Evolutionary conservation across 2,113 vertebrate species (phyloP).

Genomic region (Silurus meridionalis): DNA sequence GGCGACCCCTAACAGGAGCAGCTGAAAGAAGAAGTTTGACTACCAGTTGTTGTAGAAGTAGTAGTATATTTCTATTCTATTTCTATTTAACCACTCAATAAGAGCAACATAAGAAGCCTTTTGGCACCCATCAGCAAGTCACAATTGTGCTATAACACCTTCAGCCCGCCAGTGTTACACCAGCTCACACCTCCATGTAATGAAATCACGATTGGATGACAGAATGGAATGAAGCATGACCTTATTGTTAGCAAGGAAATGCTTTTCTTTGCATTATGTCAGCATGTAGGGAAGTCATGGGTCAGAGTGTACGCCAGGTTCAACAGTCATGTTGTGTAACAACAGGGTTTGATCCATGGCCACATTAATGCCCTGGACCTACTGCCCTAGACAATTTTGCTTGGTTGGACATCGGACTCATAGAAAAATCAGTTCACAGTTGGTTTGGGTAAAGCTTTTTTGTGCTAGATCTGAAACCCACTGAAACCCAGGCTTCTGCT

Average conservation of each 20-base stretch:
- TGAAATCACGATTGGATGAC: constrained; percentile 6
- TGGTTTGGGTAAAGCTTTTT: neutral
- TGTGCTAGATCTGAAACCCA: neutral
- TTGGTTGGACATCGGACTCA: no score
- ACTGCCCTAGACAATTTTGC: neutral
- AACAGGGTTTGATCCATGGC: neutral
- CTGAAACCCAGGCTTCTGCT: neutral
- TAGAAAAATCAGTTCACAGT: no score
- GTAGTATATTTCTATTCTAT: neutral
- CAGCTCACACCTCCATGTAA: neutral
- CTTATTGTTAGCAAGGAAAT: neutral
- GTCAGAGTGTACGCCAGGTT: neutral
- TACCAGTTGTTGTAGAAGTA: neutral
- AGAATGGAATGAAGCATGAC: neutral
- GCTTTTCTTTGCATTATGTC: constrained; percentile 12
- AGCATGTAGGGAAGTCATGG: neutral
- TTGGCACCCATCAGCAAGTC: neutral
- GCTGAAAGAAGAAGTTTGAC: neutral
- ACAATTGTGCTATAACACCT: constrained; percentile 1
- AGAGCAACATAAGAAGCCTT: neutral
- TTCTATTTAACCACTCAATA: neutral
- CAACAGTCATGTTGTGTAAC: neutral
- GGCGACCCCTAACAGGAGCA: no score
- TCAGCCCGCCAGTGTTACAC: neutral
- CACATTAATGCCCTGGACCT: neutral